Base-by-base conservation (phyloP, 2,113 vertebrate genomes). In the Sula dactylatra region DNA sequence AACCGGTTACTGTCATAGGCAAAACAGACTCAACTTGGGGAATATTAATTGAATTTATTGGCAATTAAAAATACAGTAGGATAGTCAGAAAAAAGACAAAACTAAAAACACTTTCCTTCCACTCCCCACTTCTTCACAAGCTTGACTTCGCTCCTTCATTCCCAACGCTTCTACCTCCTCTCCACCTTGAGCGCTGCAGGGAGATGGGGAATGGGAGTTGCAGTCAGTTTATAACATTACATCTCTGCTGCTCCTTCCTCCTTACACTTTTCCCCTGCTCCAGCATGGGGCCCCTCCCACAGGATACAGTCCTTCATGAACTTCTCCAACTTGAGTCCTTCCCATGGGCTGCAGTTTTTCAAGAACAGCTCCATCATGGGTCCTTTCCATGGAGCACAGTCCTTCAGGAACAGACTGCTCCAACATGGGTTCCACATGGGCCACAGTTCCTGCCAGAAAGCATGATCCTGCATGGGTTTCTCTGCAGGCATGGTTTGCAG, bases 271-370 rank as follows among this genome's bases (percentile, higher is more conserved):
- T 20, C 21, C 16, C 16, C 19, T 56, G 22, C 13, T 55, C 42
- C 29, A 55, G 6, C 3, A 1, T 22, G 16, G 4, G 27, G 2
- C 1, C 11, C 31, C 16, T 42, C 61, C 42, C 27, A 45, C 7
- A 4, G 16, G 20, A 21, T 36, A 76, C 15, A 54, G 8, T 31
- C 11, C 36, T 52, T 40, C 13, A 62, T 31, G 9, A 44, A 31
- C 49, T 45, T 6, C 27, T 49, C 29, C 26, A 80, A 7, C 1
- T 4, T 40, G 13, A 12, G 16, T 38, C 45, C n/a, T 91, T 82
- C 11, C n/a, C 19, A 24, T 1, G 2, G 8, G 3, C 77, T 78
- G 18, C n/a, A 38, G 31, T 22, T 61, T n/a, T 54, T 45, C 31
- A 21, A 77, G 20, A 65, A 11, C 3, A 4, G 5, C 15, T 90